phyloP scores from a whole-genome alignment of 2,113 vertebrate species.

The Charina bottae region DNA sequence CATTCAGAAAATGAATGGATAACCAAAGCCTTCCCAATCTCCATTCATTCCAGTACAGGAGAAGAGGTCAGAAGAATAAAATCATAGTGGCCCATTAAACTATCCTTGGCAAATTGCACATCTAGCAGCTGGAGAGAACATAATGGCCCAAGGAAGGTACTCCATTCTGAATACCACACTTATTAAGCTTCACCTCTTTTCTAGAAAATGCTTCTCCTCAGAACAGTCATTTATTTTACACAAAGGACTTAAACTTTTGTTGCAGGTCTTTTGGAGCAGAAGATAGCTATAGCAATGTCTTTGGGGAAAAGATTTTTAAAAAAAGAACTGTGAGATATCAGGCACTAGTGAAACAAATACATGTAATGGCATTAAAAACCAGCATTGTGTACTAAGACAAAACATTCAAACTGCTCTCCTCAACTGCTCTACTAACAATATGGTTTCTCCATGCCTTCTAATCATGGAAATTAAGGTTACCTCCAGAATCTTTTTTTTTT shows the following conservation, averaged over 20 bases:
- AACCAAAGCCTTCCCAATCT: not conserved
- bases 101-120: not conserved
- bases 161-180: not conserved
- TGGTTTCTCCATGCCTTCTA: conserved; percentile 22
- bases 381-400: not conserved
- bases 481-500: conserved; percentile 18
- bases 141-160: not conserved
- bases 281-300: conserved; percentile 42
- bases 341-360: conserved; percentile 49
- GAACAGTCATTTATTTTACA: conserved; percentile 21
- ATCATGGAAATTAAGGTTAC: conserved; percentile 39
- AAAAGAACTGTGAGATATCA: conserved; percentile 59
- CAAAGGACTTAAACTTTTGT: conserved; percentile 49
- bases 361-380: conserved; percentile 54
- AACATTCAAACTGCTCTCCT: conserved; percentile 47
- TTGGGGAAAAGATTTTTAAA: conserved; percentile 40
- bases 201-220: conserved; percentile 28
- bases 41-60: conserved; percentile 6
- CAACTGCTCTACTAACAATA: conserved; percentile 3
- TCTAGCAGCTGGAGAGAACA: not conserved
- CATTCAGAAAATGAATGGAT: not conserved
- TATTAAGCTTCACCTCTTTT: not conserved
- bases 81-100: not conserved
- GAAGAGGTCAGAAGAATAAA: not conserved
- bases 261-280: conserved; percentile 39